Evolutionary conservation across 2,797 vertebrate genomes (phyloP).

Genomic region (Spinus pinus): DNA sequence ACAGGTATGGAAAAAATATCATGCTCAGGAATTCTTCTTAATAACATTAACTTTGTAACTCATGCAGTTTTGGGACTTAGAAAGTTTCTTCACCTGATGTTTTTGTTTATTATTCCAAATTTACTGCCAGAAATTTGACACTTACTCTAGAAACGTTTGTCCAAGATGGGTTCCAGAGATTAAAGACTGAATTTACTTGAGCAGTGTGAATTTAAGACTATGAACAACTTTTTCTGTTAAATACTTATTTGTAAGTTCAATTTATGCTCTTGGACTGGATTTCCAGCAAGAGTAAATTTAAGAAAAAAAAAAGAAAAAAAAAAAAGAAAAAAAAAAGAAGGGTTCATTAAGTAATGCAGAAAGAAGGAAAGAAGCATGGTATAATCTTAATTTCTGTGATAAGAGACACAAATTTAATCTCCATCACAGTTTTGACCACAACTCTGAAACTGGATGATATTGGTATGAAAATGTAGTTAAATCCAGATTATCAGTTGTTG

Average conservation of each 20-base stretch:
- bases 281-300: neutral
- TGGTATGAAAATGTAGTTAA: neutral
- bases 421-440: neutral
- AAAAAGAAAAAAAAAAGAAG: fast-evolving
- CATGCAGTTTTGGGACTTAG: slow-evolving; percentile 15
- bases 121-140: slow-evolving; percentile 42
- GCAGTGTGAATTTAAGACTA: slow-evolving; percentile 28
- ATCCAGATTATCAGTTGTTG: neutral
- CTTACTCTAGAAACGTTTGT: slow-evolving; percentile 43
- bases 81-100: slow-evolving; percentile 46
- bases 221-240: slow-evolving; percentile 34
- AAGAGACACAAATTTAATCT: neutral
- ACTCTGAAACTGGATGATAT: neutral
- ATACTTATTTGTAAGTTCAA: slow-evolving; percentile 3
- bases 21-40: slow-evolving; percentile 10
- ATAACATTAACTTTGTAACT: slow-evolving; percentile 33
- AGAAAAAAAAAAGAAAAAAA: neutral
- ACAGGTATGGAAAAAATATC: slow-evolving; percentile 30
- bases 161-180: slow-evolving; percentile 40
- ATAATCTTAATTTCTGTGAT: neutral
- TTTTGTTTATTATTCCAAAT: slow-evolving; percentile 68
- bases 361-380: neutral
- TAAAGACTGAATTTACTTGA: slow-evolving; percentile 6
- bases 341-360: neutral
- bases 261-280: neutral